phyloP scores from a whole-genome alignment of 2,113 vertebrate species.

The Addax nasomaculatus region DNA sequence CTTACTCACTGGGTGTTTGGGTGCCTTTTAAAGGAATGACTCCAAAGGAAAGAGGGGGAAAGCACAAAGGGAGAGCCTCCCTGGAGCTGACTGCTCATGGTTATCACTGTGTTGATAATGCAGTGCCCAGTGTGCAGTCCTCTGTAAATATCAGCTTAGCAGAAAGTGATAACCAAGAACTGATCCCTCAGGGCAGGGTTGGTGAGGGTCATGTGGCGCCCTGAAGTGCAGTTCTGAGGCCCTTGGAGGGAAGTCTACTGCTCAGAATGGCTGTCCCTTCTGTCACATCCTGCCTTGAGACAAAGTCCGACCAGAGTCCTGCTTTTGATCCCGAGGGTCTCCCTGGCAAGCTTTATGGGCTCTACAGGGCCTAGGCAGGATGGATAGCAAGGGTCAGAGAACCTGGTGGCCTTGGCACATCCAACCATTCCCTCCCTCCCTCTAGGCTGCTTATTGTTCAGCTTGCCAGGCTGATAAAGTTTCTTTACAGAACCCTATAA shows the following conservation, averaged over 20 bases:
- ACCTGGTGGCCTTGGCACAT: accelerated
- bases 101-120: background rate
- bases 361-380: background rate
- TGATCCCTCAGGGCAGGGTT: too few relatives aligned
- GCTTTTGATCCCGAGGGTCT: background rate
- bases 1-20: background rate
- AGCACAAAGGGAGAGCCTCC: background rate
- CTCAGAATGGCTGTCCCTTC: background rate
- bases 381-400: accelerated
- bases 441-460: background rate
- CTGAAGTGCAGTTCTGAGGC: too few relatives aligned
- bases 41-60: background rate
- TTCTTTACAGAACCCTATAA: background rate
- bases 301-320: background rate
- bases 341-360: background rate
- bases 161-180: background rate
- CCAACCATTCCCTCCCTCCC: accelerated
- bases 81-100: background rate
- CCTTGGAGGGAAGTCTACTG: background rate
- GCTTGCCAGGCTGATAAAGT: background rate
- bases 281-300: background rate
- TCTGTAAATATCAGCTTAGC: background rate
- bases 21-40: background rate
- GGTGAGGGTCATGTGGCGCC: accelerated
- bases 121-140: accelerated